A percentile compares a stretch with the other conserved stretches of the same genome.
phyloP scores from a whole-genome alignment of 2,113 vertebrate genomes.

The Xenopus tropicalis region UCB_Xtro_10.0 CM004443.2:209994001-209994500 shows the following conservation, averaged over 20 bases:
- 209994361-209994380: not conserved
- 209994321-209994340: slow-evolving; percentile 61
- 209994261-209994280: slow-evolving; percentile 56
- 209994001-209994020: not conserved
- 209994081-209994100: not conserved
- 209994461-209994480: not conserved
- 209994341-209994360: slow-evolving; percentile 51
- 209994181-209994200: slow-evolving; percentile 30
- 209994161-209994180: slow-evolving; percentile 5
- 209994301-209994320: slow-evolving; percentile 57
- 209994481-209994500: too few species aligned
- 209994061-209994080: not conserved
- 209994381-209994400: not conserved
- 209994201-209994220: slow-evolving; percentile 44
- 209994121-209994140: slow-evolving; percentile 2
- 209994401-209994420: not conserved
- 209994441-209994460: not conserved
- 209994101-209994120: slow-evolving; percentile 4
- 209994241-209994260: slow-evolving; percentile 51
- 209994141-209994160: not conserved
- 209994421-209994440: not conserved
- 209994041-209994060: too few species aligned
- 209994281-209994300: slow-evolving; percentile 58
- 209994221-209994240: slow-evolving; percentile 53
- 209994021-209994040: not conserved